phyloP scores from a whole-genome alignment of 2,113 vertebrate genomes.

The Poicephalus gulielmi region DNA sequence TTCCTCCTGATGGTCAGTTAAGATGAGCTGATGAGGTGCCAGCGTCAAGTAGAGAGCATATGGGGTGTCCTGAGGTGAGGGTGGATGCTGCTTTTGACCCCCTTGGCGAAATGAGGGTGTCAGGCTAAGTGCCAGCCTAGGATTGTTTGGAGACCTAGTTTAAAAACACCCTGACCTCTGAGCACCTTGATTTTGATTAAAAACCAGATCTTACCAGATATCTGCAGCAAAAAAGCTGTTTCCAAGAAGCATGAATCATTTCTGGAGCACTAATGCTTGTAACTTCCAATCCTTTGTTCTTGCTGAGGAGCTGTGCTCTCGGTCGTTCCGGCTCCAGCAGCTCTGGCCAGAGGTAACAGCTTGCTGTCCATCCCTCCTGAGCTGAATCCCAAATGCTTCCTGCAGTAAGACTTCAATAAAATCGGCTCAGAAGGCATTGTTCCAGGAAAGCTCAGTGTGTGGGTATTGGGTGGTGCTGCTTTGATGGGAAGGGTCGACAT shows the following conservation, averaged over 20 bases:
- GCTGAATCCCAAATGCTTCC: not conserved
- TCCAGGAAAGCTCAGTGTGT: not conserved
- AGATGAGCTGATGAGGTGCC: not conserved
- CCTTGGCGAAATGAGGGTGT: rapidly evolving
- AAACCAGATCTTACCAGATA: not conserved
- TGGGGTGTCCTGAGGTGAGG: not conserved
- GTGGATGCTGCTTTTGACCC: not conserved
- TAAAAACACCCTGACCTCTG: not conserved
- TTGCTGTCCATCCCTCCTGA: not conserved
- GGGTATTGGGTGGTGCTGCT: not conserved
- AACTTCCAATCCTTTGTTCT: constrained; percentile 46
- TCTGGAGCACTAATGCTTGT: constrained; percentile 1
- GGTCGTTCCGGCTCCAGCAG: not conserved
- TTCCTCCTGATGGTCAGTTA: not conserved
- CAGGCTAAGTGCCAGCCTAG: not conserved
- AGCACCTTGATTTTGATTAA: not conserved
- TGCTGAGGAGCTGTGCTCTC: not conserved
- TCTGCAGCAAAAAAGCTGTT: not conserved
- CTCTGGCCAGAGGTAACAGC: not conserved
- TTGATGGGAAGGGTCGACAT: not conserved
- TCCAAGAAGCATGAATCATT: constrained; percentile 48
- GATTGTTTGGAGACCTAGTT: not conserved
- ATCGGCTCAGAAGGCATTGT: not conserved
- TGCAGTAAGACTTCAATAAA: not conserved
- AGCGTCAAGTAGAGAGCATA: not conserved